These are phyloP conservation scores for Odontesthes bonariensis DNA, from an alignment of 2,113 vertebrate genomes.

Conservation along the genomic window DNA sequence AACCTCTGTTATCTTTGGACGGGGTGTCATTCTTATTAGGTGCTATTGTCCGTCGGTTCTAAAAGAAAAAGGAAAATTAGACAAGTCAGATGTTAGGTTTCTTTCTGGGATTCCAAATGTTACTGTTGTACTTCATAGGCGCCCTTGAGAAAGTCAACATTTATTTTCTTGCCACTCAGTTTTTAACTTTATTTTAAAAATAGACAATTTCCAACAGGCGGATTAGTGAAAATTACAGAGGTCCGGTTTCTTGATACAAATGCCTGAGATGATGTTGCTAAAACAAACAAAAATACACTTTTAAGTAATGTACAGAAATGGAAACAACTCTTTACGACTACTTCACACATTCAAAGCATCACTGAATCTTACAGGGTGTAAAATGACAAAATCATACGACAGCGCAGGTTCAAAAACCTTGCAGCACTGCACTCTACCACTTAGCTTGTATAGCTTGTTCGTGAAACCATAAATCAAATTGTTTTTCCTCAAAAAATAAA, in stretches of 20 bases:
- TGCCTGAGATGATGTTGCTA: not conserved
- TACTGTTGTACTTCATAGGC: not conserved
- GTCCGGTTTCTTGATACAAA: constrained; percentile 1
- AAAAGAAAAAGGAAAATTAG: constrained; percentile 43
- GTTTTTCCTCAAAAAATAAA: too few relatives aligned
- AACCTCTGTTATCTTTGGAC: constrained; percentile 95
- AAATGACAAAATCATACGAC: not conserved
- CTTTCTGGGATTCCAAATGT: not conserved
- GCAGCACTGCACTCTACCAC: too few relatives aligned
- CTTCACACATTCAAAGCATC: not conserved
- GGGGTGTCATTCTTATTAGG: constrained; percentile 89
- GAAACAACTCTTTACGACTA: not conserved
- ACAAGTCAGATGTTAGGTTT: constrained; percentile 12
- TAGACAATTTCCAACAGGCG: constrained; percentile 32
- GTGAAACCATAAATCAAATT: too few relatives aligned
- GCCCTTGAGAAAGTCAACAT: too few relatives aligned
- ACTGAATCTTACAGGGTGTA: not conserved
- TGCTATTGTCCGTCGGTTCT: constrained; percentile 91
- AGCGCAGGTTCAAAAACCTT: not conserved
- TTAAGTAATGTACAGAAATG: not conserved
- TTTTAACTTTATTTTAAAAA: constrained; percentile 16
- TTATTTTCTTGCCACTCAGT: not conserved
- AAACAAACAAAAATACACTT: not conserved
- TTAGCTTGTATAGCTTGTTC: too few relatives aligned
- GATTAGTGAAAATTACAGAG: constrained; percentile 36